Base-by-base conservation (phyloP, 2,113 vertebrate species). In the Phyllopteryx taeniolatus region DNA sequence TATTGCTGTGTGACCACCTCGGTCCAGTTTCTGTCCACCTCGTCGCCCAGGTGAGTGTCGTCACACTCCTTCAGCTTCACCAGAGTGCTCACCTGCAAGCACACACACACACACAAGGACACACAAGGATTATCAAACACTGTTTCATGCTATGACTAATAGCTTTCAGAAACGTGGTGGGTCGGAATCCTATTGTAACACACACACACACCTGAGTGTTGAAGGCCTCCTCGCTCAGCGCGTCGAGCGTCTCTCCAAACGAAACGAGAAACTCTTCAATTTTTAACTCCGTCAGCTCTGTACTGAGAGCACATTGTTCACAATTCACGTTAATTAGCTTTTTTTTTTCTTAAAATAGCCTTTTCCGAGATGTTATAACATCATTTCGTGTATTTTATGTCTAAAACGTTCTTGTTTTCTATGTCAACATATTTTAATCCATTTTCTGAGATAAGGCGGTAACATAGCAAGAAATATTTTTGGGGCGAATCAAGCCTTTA, bases 61-160 rank as follows among this genome's bases (percentile, higher is more conserved):
- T 98, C 96, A 46, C 96, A 98, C 87, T 98, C 95, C 86, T 98
- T 99, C 78, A 97, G 93, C 89, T 98, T 98, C 85, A 99, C 96
- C 74, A 99, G 90, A 68, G 96, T 96, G 17, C 94, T 96, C 64
- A 97, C 96, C 94, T 99, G 94, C 49, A 27, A 27, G 27, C 54
- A 76, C 42, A 64, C 1, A 74, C 35, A 43, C 5, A 20, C 12
- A 42, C 8, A 47, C 9, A 13, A 13, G 19, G 8, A 68, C 44
- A 49, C 54, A 19, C 2, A 12, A 53, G 11, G 46, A 47, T 47
- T 15, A 47, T 47, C 8, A 47, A 47, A 47, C 46, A 60, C 14
- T 22, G 20, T 42, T 53, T 67, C 61, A 35, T 8, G 17, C 10
- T 5, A 14, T 31, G 35, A 62, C 14, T 47, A 15, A 47, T 71